Evolutionary conservation across 2,113 vertebrate species (phyloP).

Genomic region (Sylvietta virens): DNA sequence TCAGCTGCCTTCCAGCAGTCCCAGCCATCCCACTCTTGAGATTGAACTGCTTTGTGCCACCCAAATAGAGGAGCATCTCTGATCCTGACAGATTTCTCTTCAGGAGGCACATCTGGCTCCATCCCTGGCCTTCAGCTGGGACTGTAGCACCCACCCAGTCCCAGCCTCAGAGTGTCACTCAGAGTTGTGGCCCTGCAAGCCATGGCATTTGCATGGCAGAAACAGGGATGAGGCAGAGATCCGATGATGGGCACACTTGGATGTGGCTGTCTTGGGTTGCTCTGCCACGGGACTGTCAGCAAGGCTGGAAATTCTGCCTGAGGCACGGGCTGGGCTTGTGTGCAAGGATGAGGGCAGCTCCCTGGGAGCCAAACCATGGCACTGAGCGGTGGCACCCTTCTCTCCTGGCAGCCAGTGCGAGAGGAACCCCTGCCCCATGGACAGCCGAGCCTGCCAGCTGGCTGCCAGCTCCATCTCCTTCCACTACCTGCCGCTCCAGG

Average conservation of each 20-base stretch:
- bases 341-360: not conserved
- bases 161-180: not conserved
- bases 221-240: not conserved
- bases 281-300: rapidly evolving
- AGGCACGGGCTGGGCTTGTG: rapidly evolving
- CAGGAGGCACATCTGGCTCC: not conserved
- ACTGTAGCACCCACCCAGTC: not conserved
- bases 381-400: not conserved
- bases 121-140: not conserved
- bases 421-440: constrained; percentile 80
- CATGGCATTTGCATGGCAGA: not conserved
- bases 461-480: constrained; percentile 82
- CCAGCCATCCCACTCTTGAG: not conserved
- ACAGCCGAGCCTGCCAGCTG: constrained; percentile 70
- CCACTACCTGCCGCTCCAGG: constrained; percentile 81
- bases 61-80: not conserved
- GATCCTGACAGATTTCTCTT: not conserved
- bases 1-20: not conserved
- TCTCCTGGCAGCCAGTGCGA: constrained; percentile 78
- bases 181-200: not conserved
- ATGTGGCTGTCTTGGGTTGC: not conserved
- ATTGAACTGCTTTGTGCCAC: not conserved
- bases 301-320: not conserved
- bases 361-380: not conserved
- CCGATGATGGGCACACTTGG: rapidly evolving